Evolutionary conservation across 2,888 invertebrate species (phyloP).

Genomic region (Sylvicola cinctus): DNA sequence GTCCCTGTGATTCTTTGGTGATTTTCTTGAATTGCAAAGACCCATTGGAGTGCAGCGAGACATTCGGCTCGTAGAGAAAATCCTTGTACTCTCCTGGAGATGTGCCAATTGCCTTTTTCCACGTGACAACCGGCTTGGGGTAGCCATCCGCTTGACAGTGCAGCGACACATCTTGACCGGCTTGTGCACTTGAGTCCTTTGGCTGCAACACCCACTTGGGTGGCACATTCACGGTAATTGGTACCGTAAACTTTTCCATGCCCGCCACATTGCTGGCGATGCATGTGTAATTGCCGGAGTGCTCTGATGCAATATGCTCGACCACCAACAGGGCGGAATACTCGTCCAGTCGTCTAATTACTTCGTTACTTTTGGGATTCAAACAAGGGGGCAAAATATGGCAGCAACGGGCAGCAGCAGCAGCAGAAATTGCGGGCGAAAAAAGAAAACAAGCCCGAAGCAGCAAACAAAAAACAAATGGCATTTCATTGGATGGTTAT

Average conservation of each 20-base stretch:
- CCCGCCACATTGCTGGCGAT: slow-evolving; percentile 62
- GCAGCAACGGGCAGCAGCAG: background rate
- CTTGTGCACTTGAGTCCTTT: slow-evolving; percentile 58
- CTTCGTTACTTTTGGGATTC: slow-evolving; percentile 24
- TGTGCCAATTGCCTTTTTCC: slow-evolving; percentile 74
- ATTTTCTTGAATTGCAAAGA: slow-evolving; percentile 65
- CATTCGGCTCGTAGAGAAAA: slow-evolving; percentile 58
- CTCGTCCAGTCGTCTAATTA: slow-evolving; percentile 49
- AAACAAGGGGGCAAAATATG: background rate
- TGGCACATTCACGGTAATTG: slow-evolving; percentile 69
- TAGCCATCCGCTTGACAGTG: slow-evolving; percentile 86
- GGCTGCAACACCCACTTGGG: slow-evolving; percentile 80
- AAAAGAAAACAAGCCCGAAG: background rate
- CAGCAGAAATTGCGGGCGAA: background rate
- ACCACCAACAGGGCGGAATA: slow-evolving; percentile 72
- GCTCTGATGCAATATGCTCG: slow-evolving; percentile 63
- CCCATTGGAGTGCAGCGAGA: slow-evolving; percentile 60
- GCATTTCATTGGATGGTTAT: background rate
- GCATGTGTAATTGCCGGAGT: slow-evolving; percentile 84
- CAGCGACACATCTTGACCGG: slow-evolving; percentile 62
- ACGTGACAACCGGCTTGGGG: slow-evolving; percentile 69
- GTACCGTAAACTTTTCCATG: slow-evolving; percentile 52
- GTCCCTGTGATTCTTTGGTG: slow-evolving; percentile 72
- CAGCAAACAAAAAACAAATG: background rate
- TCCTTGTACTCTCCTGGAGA: slow-evolving; percentile 64